These are phyloP conservation scores for Probosciger aterrimus DNA, from an alignment of 2,113 vertebrate genomes.

Conservation along the genomic window DNA sequence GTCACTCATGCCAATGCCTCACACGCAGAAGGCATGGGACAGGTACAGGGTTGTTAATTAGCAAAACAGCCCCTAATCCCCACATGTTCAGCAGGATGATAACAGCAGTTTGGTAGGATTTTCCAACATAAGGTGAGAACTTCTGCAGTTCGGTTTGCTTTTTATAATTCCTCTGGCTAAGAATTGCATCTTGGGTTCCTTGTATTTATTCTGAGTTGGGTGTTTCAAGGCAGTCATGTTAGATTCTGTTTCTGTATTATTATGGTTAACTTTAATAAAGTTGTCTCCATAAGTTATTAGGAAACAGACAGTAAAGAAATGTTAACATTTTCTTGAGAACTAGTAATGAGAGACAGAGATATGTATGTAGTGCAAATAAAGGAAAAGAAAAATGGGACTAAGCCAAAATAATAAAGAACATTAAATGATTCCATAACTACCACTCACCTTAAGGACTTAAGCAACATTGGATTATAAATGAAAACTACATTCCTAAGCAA, in stretches of 20 bases:
- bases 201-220: background rate
- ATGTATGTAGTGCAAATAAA: background rate
- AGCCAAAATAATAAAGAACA: background rate
- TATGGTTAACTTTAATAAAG: background rate
- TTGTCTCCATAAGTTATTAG: background rate
- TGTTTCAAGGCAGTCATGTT: background rate
- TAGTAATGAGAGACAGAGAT: background rate
- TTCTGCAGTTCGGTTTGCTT: background rate
- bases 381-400: background rate
- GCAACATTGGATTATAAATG: background rate
- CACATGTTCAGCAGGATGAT: background rate
- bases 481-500: background rate
- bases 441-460: background rate
- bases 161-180: background rate
- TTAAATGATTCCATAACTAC: background rate
- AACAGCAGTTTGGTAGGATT: background rate
- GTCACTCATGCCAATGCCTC: background rate
- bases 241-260: background rate
- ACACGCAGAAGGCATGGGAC: background rate
- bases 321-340: background rate
- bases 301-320: conserved; percentile 2
- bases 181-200: background rate
- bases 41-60: background rate
- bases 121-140: background rate
- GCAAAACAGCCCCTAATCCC: background rate